Evolutionary conservation across 2,113 vertebrate genomes (phyloP).

Genomic region (Plotosus lineatus): DNA sequence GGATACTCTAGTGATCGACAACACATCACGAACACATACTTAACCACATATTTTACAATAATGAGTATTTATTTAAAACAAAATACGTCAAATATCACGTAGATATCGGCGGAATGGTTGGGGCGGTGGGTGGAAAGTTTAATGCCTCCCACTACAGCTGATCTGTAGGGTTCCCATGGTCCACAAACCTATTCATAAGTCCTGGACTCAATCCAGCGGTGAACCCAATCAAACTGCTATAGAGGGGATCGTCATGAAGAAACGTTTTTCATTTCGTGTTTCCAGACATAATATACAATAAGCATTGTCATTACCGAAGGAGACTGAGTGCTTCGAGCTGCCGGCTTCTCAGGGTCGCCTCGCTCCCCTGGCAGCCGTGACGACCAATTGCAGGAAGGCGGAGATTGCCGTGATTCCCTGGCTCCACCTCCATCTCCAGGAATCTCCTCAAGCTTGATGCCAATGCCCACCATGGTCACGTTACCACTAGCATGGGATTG

Average conservation of each 20-base stretch:
- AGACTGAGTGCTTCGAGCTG: conserved; percentile 59
- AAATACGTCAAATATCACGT: no score
- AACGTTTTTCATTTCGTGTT: no score
- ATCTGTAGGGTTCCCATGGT: neutral
- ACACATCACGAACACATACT: neutral
- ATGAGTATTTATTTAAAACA: no score
- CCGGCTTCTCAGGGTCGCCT: conserved; percentile 46
- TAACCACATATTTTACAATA: neutral
- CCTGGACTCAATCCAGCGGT: neutral
- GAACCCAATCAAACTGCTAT: no score
- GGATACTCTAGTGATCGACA: neutral
- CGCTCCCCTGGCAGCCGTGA: conserved; percentile 57
- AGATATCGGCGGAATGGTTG: no score
- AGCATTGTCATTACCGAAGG: conserved; percentile 63
- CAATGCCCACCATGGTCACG: conserved; percentile 84
- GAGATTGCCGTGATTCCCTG: conserved; percentile 55
- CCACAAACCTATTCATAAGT: neutral
- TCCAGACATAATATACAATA: neutral
- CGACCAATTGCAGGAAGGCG: conserved; percentile 64
- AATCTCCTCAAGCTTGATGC: conserved; percentile 83
- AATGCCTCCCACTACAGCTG: no score
- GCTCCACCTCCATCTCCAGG: conserved; percentile 44
- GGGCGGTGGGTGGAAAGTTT: neutral
- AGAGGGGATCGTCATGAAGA: no score
- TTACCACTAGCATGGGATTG: conserved; percentile 77